Evolutionary conservation across 1,140 invertebrate species (phyloP).

Genomic region (Drosophila sp.): DNA sequence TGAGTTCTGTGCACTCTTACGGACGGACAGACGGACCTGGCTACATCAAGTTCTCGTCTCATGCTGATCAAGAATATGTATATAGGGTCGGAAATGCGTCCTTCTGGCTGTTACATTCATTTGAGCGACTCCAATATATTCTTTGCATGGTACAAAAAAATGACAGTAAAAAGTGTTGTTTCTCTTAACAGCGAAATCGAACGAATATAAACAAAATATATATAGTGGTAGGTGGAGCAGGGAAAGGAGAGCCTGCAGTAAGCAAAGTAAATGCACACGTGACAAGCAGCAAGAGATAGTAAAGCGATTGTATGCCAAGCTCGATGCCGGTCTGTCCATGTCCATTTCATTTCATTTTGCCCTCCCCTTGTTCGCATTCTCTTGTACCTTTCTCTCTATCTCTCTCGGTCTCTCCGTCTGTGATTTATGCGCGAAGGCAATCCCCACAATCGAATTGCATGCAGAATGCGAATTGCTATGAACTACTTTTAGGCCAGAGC

Average conservation of each 20-base stretch:
- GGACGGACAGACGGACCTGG: too few relatives aligned
- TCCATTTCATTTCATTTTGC: constrained; percentile 15
- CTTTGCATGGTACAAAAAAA: neutral
- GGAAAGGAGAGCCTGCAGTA: neutral
- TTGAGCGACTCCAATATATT: too few relatives aligned
- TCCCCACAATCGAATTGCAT: constrained; percentile 14
- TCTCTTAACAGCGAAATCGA: constrained; percentile 76
- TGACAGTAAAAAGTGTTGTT: constrained; percentile 23
- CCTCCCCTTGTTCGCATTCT: neutral
- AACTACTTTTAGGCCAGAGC: constrained; percentile 13
- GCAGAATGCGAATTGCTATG: neutral
- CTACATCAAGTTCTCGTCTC: too few relatives aligned
- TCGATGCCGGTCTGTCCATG: constrained; percentile 15
- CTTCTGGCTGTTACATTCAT: too few relatives aligned
- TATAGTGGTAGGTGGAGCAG: constrained; percentile 18
- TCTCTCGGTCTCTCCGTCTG: neutral
- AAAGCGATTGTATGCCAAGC: constrained; percentile 31
- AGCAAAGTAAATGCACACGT: constrained; percentile 26
- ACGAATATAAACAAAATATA: constrained; percentile 72
- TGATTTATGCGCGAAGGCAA: constrained; percentile 39
- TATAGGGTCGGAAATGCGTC: too few relatives aligned
- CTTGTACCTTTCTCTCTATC: neutral
- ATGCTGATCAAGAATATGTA: too few relatives aligned
- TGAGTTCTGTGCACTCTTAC: too few relatives aligned
- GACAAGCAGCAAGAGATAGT: constrained; percentile 64